A percentile compares a stretch with the other conserved stretches of the same genome.
These are phyloP conservation scores for Gryllus longicercus DNA, from an alignment of 2,888 invertebrate genomes.

Conservation along the genomic window DNA sequence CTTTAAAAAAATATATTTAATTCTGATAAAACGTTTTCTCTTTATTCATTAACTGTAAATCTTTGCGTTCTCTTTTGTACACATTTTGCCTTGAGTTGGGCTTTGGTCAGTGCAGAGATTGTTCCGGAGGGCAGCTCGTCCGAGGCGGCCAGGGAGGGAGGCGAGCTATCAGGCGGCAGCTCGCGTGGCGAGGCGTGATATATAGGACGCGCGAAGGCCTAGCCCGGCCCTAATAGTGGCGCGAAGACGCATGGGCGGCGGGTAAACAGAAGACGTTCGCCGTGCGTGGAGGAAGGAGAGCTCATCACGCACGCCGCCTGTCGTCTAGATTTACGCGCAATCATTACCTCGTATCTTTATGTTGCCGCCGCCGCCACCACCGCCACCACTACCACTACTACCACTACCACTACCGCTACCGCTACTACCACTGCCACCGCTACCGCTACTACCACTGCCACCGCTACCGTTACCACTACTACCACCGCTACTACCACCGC, in stretches of 20 bases:
- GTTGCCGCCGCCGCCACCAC: not conserved
- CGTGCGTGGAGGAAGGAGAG: not conserved
- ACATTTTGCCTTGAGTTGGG: too few species aligned
- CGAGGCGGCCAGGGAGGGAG: too few species aligned
- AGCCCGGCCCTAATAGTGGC: not conserved
- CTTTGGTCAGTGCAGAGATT: too few species aligned
- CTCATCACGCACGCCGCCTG: constrained; percentile 3
- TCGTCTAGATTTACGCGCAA: not conserved
- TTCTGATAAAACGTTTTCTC: too few species aligned
- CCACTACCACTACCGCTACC: not conserved
- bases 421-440: not conserved
- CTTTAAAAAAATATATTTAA: too few species aligned
- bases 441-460: too few species aligned
- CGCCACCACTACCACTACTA: fast-evolving
- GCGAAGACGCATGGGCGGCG: constrained; percentile 9
- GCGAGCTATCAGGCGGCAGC: not conserved
- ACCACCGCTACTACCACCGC: too few species aligned
- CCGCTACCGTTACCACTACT: too few species aligned
- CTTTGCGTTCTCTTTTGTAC: too few species aligned
- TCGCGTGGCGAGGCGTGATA: not conserved
- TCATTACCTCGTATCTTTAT: constrained; percentile 17
- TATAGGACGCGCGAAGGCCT: constrained; percentile 5
- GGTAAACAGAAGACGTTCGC: not conserved
- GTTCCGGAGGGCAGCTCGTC: too few species aligned
- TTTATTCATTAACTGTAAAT: too few species aligned